Base-by-base conservation (phyloP, 2,888 invertebrate species). In the Zele albiditarsus region DNA sequence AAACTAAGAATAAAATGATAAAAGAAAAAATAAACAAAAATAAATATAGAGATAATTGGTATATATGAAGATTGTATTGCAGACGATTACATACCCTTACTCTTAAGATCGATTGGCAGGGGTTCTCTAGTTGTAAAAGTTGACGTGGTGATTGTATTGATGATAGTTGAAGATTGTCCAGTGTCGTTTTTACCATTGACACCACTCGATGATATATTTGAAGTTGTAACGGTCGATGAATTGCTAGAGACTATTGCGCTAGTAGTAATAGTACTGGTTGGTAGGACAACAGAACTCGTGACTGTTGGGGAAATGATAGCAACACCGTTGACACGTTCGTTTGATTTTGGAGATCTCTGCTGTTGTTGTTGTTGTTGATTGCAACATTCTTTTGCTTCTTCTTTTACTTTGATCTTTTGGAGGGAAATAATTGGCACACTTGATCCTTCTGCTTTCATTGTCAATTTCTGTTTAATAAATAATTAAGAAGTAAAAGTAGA, bases 361-460 rank as follows among this genome's bases (percentile, higher is more conserved):
- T 69, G 75, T n/a, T 67, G 75, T 63, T 53, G 74, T 68, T 68
- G 72, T 71, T 83, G 84, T 75, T 82, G 83, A 72, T 79, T 81
- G 71, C 83, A 82, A 79, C 86, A 86, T 82, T 88, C 89, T 80
- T 85, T 87, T 60, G 84, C 80, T 77, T 89, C 89, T 81, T 89
- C 88, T 80, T 89, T 89, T 73, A 89, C 86, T 83, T 88, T 88
- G 81, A 88, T 84, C 81, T 86, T 87, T 79, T 86, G 85, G 77
- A 84, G 82, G 27, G 84, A 78, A n/a, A 82, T 75, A 71, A 82
- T 82, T 53, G 84, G 76, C 57, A 83, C 81, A 74, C 81, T 82
- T 77, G 76, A 69, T 73, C 85, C 84, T 81, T 89, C 88, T 78
- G 85, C 86, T 86, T 89, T 89, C 89, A 88, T 88, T 75, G 25